Evolutionary conservation across 2,888 invertebrate genomes (phyloP), one percentile per base, ranked within the genome.

Genomic region (Laspeyria flexula): DNA sequence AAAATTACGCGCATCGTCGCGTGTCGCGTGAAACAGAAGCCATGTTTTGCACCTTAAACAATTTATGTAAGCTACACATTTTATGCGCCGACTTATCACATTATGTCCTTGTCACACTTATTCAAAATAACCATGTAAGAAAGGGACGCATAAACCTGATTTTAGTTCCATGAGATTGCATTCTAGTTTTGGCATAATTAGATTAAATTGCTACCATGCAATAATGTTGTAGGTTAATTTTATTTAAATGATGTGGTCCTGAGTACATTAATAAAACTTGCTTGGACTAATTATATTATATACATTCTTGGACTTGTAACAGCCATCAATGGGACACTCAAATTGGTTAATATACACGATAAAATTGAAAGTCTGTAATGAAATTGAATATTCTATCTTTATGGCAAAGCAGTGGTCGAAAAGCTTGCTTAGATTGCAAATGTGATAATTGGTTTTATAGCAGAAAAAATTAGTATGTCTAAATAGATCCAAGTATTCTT

Each of bases 181-280:
- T 65, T 65, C 68, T 68, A 68, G 56, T 57, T 65, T 66, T 52
- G 57, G 51, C 54, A 57, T 67, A 68, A 67, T 67, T 63, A 67
- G 69, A 67, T 68, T 67, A 65, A 55, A 65, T 60, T 65, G 61
- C 57, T 62, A 48, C 18, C 23, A 5, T 43, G 52, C 51, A 60
- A 42, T 52, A 55, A 48, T 48, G 46, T 53, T 58, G 49, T 42
- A 33, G 38, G 52, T 48, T 61, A 52, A 61, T 59, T 61, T 56
- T 56, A 52, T 56, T 60, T 53, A 50, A 42, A 16, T 59, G 57
- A 56, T 46, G 29, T 46, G 30, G 31, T 45, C 53, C 34, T 43
- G n/a, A 43, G 37, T 46, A 16, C 18, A 37, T 18, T 37, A 38
- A 18, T 43, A 16, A 23, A 25, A 38, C 48, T 16, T 16, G 42